phyloP scores from a whole-genome alignment of 1,140 invertebrate genomes.

The Drosophila nikananu region DNA sequence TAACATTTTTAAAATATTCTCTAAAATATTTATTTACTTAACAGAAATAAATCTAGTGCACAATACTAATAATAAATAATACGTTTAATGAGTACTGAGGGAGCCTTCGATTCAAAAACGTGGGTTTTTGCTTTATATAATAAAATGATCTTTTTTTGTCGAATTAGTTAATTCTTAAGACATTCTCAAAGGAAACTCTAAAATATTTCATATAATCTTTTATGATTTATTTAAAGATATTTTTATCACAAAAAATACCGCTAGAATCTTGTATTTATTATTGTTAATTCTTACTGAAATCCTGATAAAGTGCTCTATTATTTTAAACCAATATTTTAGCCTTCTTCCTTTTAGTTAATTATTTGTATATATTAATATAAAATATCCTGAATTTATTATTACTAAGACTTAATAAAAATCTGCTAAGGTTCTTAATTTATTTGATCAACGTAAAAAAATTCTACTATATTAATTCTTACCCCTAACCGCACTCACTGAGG shows the following conservation, averaged over 20 bases:
- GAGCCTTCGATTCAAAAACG: too few relatives aligned
- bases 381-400: not conserved
- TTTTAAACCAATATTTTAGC: not conserved
- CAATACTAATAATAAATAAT: too few relatives aligned
- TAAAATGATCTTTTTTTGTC: too few relatives aligned
- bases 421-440: rapidly evolving
- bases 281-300: not conserved
- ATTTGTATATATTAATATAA: not conserved
- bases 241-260: not conserved
- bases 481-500: slow-evolving; percentile 22
- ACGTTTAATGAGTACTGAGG: too few relatives aligned
- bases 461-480: not conserved
- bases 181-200: too few relatives aligned
- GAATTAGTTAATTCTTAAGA: too few relatives aligned
- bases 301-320: not conserved
- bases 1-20: too few relatives aligned
- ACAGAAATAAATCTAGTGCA: too few relatives aligned
- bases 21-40: not conserved
- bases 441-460: not conserved
- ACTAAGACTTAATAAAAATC: too few relatives aligned
- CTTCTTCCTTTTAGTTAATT: too few relatives aligned
- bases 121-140: too few relatives aligned
- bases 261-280: not conserved
- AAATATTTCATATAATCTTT: not conserved
- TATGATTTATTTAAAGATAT: not conserved